These are phyloP conservation scores for Leptinotarsa texana DNA, from an alignment of 1,140 invertebrate species.

Conservation along the genomic window DNA sequence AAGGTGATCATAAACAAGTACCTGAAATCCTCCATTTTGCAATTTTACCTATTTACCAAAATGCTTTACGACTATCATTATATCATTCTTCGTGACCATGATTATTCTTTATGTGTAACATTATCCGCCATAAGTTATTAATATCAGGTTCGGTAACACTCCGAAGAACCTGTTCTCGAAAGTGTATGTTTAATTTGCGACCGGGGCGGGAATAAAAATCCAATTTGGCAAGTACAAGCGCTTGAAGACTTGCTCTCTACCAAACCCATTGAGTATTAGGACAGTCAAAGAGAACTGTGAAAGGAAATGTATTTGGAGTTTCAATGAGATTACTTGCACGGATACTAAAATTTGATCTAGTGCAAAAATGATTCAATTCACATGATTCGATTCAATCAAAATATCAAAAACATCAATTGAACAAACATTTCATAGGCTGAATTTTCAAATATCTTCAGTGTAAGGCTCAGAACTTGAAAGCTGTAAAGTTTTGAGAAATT, in stretches of 20 bases:
- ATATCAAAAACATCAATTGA: too few species aligned
- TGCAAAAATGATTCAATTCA: too few species aligned
- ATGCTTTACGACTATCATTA: slow-evolving; percentile 11
- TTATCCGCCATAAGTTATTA: slow-evolving; percentile 11
- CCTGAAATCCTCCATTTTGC: slow-evolving; percentile 5
- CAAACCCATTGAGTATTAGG: not conserved
- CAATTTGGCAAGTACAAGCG: slow-evolving; percentile 15
- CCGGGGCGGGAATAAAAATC: slow-evolving; percentile 3
- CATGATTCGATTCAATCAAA: too few species aligned
- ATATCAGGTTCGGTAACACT: not conserved
- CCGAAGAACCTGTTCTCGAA: not conserved
- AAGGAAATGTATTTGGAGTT: too few species aligned
- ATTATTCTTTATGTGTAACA: slow-evolving; percentile 13
- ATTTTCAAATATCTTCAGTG: too few species aligned
- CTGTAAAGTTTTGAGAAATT: too few species aligned
- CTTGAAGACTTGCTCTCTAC: slow-evolving; percentile 10
- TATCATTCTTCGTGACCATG: not conserved
- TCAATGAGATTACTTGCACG: too few species aligned
- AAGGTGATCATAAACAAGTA: not conserved
- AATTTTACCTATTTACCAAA: slow-evolving; percentile 16
- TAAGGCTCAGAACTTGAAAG: too few species aligned
- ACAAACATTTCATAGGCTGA: too few species aligned
- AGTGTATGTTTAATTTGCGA: not conserved
- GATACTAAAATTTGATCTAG: too few species aligned
- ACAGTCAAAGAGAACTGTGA: too few species aligned